A percentile compares a stretch with the other conserved stretches of the same genome.
phyloP scores from a whole-genome alignment of 2,797 vertebrate genomes.

The Clarias fuscus region DNA sequence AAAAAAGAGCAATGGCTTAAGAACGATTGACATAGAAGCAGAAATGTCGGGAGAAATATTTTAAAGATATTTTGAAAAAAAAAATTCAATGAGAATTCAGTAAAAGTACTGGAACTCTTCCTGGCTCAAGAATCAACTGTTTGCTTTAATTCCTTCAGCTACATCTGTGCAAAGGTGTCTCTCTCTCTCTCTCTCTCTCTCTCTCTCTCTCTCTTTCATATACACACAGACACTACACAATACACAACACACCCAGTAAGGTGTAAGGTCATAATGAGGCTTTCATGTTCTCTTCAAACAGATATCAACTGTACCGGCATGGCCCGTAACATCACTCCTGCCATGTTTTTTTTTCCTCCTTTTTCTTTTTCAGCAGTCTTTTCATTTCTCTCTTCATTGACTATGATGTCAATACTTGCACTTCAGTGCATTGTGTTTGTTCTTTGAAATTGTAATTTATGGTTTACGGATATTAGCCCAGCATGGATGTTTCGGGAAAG shows the following conservation, averaged over 20 bases:
- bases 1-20: background rate
- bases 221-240: constrained; percentile 41
- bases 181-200: constrained; percentile 1
- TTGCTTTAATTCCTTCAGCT: constrained; percentile 57
- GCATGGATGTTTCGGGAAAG: constrained; percentile 45
- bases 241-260: constrained; percentile 57
- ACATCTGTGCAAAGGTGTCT: constrained; percentile 44
- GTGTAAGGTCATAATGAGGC: constrained; percentile 60
- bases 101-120: constrained; percentile 1
- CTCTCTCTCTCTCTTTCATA: background rate
- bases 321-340: constrained; percentile 53
- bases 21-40: background rate
- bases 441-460: constrained; percentile 69
- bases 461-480: constrained; percentile 62
- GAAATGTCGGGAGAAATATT: background rate
- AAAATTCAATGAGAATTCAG: background rate
- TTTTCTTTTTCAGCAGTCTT: constrained; percentile 32
- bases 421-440: constrained; percentile 58
- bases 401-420: constrained; percentile 66
- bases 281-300: constrained; percentile 72
- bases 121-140: constrained; percentile 14
- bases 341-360: constrained; percentile 52
- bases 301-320: constrained; percentile 54
- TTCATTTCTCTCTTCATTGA: constrained; percentile 61
- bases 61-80: background rate